These are phyloP conservation scores for Drosophila kambysellisi DNA, from an alignment of 2,888 invertebrate species.

Conservation along the genomic window DNA sequence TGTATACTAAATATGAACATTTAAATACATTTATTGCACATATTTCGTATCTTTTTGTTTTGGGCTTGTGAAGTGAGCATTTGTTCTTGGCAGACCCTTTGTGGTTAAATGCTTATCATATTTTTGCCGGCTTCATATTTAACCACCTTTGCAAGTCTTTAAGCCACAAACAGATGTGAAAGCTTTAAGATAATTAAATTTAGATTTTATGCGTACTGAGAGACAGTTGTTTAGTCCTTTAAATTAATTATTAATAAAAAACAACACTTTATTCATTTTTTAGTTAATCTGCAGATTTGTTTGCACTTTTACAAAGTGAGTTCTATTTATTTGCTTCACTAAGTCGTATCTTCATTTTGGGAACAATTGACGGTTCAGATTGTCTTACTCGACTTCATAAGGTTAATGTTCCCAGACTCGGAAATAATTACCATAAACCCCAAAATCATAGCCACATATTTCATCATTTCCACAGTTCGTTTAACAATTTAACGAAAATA, in stretches of 20 bases:
- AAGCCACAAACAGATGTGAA: not conserved
- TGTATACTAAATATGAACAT: not conserved
- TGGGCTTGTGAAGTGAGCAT: slow-evolving; percentile 13
- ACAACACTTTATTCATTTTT: not conserved
- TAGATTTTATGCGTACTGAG: not conserved
- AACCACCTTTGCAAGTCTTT: not conserved
- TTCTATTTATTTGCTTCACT: not conserved
- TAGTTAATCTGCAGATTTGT: not conserved
- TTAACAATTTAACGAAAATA: not conserved
- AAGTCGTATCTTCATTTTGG: not conserved
- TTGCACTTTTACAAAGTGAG: no score
- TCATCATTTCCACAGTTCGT: not conserved
- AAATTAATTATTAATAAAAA: not conserved
- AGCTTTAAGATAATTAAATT: not conserved
- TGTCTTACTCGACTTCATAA: not conserved
- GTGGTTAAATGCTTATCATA: slow-evolving; percentile 2
- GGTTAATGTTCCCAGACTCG: not conserved
- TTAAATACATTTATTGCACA: not conserved
- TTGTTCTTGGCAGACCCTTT: not conserved
- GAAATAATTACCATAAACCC: not conserved
- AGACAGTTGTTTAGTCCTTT: not conserved
- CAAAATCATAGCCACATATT: not conserved
- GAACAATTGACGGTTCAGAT: not conserved
- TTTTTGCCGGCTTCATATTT: not conserved
- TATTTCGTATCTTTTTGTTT: slow-evolving; percentile 9